These are phyloP conservation scores for Dyspetes luteomarginatus DNA, from an alignment of 2,888 invertebrate species.

Conservation along the genomic window DNA sequence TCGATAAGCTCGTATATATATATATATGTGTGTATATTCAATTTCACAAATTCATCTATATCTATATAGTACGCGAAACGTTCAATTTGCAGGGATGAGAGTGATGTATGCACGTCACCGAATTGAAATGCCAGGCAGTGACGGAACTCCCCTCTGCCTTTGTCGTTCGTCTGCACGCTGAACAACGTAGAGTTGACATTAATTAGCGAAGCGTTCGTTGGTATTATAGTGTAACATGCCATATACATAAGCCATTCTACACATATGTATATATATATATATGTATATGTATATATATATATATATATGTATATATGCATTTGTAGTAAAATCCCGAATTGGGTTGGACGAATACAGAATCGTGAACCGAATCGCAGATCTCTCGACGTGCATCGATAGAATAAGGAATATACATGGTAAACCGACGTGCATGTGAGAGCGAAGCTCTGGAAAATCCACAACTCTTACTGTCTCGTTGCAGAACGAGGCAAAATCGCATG, in stretches of 20 bases:
- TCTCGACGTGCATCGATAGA: conserved; percentile 23
- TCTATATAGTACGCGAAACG: neutral
- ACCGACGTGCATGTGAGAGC: conserved; percentile 8
- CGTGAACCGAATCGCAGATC: conserved; percentile 41
- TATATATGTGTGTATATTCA: conserved; percentile 11
- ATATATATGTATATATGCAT: neutral
- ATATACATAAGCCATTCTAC: neutral
- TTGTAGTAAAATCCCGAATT: conserved; percentile 20
- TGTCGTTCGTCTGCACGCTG: conserved; percentile 29
- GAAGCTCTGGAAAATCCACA: conserved; percentile 42
- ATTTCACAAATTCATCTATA: neutral
- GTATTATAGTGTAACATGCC: conserved; percentile 43
- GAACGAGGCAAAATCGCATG: conserved; percentile 38
- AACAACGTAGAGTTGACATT: conserved; percentile 65
- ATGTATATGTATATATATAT: neutral
- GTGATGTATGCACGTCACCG: conserved; percentile 45
- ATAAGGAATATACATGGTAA: conserved; percentile 24
- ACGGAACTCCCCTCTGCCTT: conserved; percentile 18
- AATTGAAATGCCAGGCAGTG: conserved; percentile 65
- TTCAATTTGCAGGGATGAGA: neutral
- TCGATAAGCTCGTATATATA: conserved; percentile 10
- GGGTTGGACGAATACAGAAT: conserved; percentile 52
- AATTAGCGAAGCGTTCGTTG: conserved; percentile 65
- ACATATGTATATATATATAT: neutral
- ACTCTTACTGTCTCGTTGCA: neutral